phyloP scores from a whole-genome alignment of 2,888 invertebrate genomes.

The Microplitis manilae region DNA sequence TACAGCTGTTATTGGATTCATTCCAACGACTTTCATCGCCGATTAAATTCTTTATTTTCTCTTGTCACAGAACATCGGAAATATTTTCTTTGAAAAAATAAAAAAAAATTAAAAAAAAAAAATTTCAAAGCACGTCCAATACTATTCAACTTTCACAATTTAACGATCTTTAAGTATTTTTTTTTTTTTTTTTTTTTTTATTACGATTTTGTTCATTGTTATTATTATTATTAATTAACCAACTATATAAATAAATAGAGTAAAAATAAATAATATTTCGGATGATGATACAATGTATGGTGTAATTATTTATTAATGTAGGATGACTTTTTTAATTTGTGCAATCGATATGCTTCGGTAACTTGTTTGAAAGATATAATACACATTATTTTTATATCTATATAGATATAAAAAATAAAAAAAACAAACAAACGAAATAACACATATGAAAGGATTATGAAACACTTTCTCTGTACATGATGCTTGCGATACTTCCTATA shows the following conservation, averaged over 20 bases:
- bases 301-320: slow-evolving; percentile 1
- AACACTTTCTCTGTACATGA: slow-evolving; percentile 68
- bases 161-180: neutral
- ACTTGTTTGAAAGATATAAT: slow-evolving; percentile 39
- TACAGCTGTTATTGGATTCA: slow-evolving; percentile 49
- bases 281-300: neutral
- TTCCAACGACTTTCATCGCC: slow-evolving; percentile 61
- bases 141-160: slow-evolving; percentile 33
- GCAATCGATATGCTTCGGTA: slow-evolving; percentile 44
- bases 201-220: no score
- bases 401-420: slow-evolving; percentile 26
- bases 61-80: slow-evolving; percentile 37
- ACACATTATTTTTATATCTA: neutral
- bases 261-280: neutral
- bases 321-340: slow-evolving; percentile 12
- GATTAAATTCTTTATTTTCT: slow-evolving; percentile 55
- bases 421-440: slow-evolving; percentile 35
- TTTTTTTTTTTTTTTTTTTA: neutral
- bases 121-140: neutral
- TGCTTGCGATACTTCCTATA: slow-evolving; percentile 61
- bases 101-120: slow-evolving; percentile 4
- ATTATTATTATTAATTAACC: neutral
- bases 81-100: slow-evolving; percentile 29
- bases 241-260: neutral
- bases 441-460: slow-evolving; percentile 58